Evolutionary conservation across 2,113 vertebrate genomes (phyloP).

Genomic region (Tupaia tana): DNA sequence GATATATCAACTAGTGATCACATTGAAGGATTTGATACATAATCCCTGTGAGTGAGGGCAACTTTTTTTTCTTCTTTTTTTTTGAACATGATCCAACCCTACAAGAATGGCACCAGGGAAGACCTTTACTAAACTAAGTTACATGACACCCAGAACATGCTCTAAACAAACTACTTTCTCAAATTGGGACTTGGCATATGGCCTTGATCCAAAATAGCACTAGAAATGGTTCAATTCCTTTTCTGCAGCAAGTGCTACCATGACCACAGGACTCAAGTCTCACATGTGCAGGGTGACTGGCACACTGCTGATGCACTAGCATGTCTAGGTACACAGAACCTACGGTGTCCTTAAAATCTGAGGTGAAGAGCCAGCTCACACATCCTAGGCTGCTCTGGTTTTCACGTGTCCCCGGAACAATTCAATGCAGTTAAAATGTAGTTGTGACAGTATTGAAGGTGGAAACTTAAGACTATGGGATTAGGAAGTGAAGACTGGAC

Average conservation of each 20-base stretch:
- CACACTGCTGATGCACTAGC: background rate
- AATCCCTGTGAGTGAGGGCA: background rate
- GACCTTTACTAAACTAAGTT: background rate
- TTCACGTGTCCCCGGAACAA: no score
- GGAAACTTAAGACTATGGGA: no score
- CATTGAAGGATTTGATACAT: background rate
- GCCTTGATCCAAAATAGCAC: background rate
- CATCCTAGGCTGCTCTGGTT: background rate
- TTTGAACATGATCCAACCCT: background rate
- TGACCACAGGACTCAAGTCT: background rate
- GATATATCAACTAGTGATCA: background rate
- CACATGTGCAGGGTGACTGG: background rate
- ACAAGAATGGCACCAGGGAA: background rate
- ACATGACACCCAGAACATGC: background rate
- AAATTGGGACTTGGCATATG: background rate
- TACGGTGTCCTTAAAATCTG: background rate
- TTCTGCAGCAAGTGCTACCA: background rate
- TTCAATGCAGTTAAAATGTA: no score
- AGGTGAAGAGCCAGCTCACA: accelerated
- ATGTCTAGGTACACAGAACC: background rate
- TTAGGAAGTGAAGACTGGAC: no score
- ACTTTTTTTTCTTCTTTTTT: background rate
- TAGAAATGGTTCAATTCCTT: background rate
- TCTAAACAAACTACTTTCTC: background rate
- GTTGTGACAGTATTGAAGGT: no score